Evolutionary conservation across 2,888 invertebrate species (phyloP).

Genomic region (Drosophila subsilvestris): DNA sequence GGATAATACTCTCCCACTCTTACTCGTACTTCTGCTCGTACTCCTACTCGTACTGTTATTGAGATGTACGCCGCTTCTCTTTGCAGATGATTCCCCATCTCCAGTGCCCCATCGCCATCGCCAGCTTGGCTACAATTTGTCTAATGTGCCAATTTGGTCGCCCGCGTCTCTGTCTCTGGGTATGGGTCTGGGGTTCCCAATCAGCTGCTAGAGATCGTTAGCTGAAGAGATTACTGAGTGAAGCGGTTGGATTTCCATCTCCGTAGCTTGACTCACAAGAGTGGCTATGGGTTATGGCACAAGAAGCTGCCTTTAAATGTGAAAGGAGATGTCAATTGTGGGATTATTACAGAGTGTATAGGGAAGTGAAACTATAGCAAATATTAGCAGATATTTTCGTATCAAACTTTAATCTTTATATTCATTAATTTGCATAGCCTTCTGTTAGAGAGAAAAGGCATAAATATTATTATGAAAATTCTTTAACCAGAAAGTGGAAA

Average conservation of each 20-base stretch:
- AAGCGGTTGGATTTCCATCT: background rate
- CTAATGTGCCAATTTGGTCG: slow-evolving; percentile 79
- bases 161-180: slow-evolving; percentile 29
- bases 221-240: background rate
- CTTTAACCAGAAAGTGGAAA: too few relatives aligned
- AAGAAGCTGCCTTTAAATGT: background rate
- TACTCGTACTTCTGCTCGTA: slow-evolving; percentile 5
- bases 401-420: too few relatives aligned
- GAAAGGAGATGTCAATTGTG: background rate
- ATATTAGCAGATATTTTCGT: too few relatives aligned
- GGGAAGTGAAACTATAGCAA: background rate
- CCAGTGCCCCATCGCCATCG: background rate
- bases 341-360: background rate
- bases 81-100: slow-evolving; percentile 1
- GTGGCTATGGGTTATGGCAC: background rate
- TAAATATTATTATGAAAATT: too few relatives aligned
- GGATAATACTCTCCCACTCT: slow-evolving; percentile 11
- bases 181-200: slow-evolving; percentile 7
- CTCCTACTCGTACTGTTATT: slow-evolving; percentile 57
- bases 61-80: slow-evolving; percentile 56
- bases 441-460: too few relatives aligned
- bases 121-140: slow-evolving; percentile 69
- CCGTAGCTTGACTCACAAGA: background rate
- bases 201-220: slow-evolving; percentile 27
- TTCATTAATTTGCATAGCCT: too few relatives aligned